phyloP scores from a whole-genome alignment of 2,797 vertebrate genomes.

The Scolopax rusticola region DNA sequence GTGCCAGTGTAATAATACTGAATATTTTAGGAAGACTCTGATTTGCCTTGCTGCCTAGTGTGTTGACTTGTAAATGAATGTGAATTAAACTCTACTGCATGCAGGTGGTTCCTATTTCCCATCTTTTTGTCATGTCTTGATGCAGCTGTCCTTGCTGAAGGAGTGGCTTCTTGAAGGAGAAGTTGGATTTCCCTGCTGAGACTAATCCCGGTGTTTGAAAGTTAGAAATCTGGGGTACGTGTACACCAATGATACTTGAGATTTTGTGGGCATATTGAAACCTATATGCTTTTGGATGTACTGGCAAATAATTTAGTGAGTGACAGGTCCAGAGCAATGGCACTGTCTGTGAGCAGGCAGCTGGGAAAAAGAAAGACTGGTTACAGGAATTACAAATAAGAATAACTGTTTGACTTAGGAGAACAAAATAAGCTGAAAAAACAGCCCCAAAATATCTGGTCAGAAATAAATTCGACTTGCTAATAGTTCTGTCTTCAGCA shows the following conservation, averaged over 20 bases:
- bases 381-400: not conserved
- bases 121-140: not conserved
- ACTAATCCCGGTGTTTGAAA: not conserved
- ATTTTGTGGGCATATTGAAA: not conserved
- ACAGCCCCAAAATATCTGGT: not conserved
- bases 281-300: not conserved
- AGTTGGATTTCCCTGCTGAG: not conserved
- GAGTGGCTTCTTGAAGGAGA: not conserved
- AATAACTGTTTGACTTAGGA: not conserved
- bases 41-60: not conserved
- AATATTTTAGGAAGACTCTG: not conserved
- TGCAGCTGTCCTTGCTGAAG: not conserved
- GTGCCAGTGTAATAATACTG: not conserved
- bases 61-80: not conserved
- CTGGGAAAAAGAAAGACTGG: not conserved
- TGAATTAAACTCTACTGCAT: not conserved
- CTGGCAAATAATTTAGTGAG: not conserved
- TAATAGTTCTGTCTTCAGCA: not conserved
- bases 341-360: not conserved
- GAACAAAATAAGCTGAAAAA: not conserved
- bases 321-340: not conserved
- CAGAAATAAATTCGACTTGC: not conserved
- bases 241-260: not conserved
- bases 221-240: not conserved
- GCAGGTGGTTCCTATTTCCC: not conserved